Percentiles rank a stretch among this genome's conserved stretches.
Conservation (phyloP, 2,113 vertebrate species). For the Plecturocebus donacophilus region DNA sequence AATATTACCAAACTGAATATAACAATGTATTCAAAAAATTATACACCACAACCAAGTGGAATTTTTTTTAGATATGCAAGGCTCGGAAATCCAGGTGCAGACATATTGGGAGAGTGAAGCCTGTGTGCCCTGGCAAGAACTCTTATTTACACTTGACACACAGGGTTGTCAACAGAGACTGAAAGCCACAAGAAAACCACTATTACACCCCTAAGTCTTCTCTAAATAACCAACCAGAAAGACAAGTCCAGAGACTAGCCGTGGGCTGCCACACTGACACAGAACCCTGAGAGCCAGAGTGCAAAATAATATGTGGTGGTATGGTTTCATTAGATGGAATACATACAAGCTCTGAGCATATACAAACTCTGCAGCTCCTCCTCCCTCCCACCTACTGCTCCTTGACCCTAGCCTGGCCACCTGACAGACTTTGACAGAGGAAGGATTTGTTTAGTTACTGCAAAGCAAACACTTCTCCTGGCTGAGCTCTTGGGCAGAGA, state of each 20-base stretch:
- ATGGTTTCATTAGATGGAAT: neutral
- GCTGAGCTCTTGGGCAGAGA: neutral
- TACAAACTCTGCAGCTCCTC: neutral
- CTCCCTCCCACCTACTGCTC: neutral
- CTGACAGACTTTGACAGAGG: neutral
- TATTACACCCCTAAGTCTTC: neutral
- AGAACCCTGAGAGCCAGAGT: neutral
- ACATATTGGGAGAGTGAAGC: neutral
- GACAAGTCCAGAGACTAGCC: neutral
- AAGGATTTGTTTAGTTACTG: neutral
- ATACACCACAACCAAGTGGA: neutral
- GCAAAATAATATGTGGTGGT: neutral
- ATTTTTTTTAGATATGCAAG: neutral
- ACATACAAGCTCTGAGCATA: neutral
- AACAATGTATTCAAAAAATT: neutral
- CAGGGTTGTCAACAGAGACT: neutral
- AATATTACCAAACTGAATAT: neutral
- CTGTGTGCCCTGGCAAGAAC: neutral
- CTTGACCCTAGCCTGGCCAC: neutral
- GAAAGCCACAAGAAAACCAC: neutral
- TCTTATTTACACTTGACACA: neutral
- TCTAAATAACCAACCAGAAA: conserved; percentile 8
- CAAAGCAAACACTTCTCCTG: conserved; percentile 34
- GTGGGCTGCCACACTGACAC: neutral
- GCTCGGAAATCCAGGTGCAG: neutral